Evolutionary conservation across 2,797 vertebrate genomes (phyloP).

Genomic region (Erithacus rubecula): DNA sequence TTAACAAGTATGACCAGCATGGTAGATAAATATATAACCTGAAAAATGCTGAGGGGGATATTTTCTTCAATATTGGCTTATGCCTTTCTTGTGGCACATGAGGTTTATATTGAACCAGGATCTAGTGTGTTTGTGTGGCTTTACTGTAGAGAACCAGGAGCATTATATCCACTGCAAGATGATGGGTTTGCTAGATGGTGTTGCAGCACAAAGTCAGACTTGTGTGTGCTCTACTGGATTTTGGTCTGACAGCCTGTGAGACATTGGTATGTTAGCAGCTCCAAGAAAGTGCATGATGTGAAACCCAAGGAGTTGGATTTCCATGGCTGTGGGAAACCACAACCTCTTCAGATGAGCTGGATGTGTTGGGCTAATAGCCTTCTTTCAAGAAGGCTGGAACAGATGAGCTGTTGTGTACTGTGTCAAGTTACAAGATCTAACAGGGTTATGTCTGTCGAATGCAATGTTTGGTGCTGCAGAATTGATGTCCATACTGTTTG

Average conservation of each 20-base stretch:
- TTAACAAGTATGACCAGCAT: neutral
- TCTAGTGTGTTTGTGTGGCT: neutral
- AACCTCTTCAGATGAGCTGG: neutral
- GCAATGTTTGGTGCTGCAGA: neutral
- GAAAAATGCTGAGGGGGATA: neutral
- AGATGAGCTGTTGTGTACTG: neutral
- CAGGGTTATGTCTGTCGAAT: neutral
- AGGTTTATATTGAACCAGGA: neutral
- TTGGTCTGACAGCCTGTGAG: neutral
- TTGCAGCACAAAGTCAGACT: neutral
- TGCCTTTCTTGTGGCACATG: neutral
- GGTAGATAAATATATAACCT: neutral
- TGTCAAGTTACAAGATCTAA: neutral
- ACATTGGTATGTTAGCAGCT: neutral
- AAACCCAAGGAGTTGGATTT: neutral
- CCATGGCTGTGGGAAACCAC: neutral
- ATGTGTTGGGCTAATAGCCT: neutral
- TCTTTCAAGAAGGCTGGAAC: neutral
- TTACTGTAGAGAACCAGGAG: neutral
- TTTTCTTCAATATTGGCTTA: neutral
- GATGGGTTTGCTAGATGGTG: neutral
- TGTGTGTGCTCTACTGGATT: neutral
- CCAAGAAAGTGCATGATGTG: neutral
- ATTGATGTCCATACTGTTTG: neutral
- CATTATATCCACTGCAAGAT: neutral